Evolutionary conservation across 2,888 invertebrate genomes (phyloP).

Genomic region (Ichneumon xanthorius): DNA sequence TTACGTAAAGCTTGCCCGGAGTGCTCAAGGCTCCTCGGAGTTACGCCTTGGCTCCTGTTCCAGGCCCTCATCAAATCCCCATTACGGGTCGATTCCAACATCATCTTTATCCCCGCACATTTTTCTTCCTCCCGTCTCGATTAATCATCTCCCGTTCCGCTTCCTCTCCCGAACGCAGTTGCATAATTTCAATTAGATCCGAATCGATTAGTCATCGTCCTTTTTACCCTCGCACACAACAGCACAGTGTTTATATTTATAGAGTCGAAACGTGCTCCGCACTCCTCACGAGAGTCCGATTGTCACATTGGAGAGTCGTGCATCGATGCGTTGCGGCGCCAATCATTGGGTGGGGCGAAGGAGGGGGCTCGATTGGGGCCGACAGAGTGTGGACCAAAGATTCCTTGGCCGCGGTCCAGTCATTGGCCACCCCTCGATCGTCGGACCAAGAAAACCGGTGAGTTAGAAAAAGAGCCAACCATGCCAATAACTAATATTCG

Average conservation of each 20-base stretch:
- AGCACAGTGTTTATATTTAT: background rate
- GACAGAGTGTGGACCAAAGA: slow-evolving; percentile 37
- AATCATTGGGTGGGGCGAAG: slow-evolving; percentile 35
- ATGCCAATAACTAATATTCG: background rate
- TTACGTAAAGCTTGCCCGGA: background rate
- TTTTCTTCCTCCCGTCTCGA: background rate
- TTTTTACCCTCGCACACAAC: background rate
- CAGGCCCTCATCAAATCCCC: slow-evolving; percentile 10
- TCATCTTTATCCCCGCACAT: background rate
- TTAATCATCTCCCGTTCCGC: background rate
- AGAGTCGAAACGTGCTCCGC: slow-evolving; percentile 40
- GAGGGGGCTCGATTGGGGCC: slow-evolving; percentile 57
- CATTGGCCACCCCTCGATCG: background rate
- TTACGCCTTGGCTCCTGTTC: background rate
- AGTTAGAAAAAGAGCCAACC: background rate
- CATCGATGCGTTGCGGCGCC: slow-evolving; percentile 64
- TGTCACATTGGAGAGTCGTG: slow-evolving; percentile 50
- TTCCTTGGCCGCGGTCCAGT: slow-evolving; percentile 9
- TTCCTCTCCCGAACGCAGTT: background rate
- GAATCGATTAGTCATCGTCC: background rate
- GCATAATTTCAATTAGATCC: slow-evolving; percentile 22
- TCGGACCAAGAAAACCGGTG: background rate
- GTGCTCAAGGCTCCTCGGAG: background rate
- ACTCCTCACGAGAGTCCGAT: slow-evolving; percentile 9
- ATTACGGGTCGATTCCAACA: background rate